Evolutionary conservation across 1,140 invertebrate species (phyloP), one percentile per base, ranked within the genome.

Genomic region (Chrysomallon squamiferum): DNA sequence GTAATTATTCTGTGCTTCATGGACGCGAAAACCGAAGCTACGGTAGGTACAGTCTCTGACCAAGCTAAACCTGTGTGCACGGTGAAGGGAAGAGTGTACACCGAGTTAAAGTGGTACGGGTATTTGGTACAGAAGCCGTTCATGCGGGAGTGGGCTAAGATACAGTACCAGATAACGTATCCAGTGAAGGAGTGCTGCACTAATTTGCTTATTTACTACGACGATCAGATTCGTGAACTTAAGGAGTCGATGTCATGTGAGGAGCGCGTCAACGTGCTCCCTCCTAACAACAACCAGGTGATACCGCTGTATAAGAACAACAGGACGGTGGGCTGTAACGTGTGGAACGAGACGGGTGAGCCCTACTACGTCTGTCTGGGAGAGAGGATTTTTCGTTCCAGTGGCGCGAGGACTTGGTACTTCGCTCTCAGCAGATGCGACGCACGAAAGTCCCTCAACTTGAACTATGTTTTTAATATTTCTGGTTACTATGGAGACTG

Each of bases 381-480:
- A 0, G 80, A 82, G 65, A 65, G 80, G 27, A 74, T 76, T n/a
- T 75, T 82, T 54, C 58, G 69, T n/a, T 82, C 80, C 2, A 73
- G 68, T 22, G 74, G 72, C 1, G 74, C 77, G 0, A 56, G 79
- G n/a, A 79, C 75, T 18, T 82, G 80, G 80, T 82, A 77, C 57
- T 75, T 82, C 41, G 77, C 79, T 5, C 30, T 81, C 0, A 79
- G 77, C 61, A 66, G 75, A 6, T 82, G 80, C 56, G 59, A 62
- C 25, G 56, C 66, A 9, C 63, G 65, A 3, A 62, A 52, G 0
- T 65, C 74, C 9, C 64, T 81, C 9, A 79, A 75, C 30, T 60
- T 82, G 58, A 78, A 77, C 57, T 82, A 81, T 66, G 75, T 74
- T 25, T 81, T 82, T 54, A 82, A 82, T 59, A 72, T 82, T n/a